These are phyloP conservation scores for Orthosia gothica DNA, from an alignment of 2,888 invertebrate species.

Conservation along the genomic window DNA sequence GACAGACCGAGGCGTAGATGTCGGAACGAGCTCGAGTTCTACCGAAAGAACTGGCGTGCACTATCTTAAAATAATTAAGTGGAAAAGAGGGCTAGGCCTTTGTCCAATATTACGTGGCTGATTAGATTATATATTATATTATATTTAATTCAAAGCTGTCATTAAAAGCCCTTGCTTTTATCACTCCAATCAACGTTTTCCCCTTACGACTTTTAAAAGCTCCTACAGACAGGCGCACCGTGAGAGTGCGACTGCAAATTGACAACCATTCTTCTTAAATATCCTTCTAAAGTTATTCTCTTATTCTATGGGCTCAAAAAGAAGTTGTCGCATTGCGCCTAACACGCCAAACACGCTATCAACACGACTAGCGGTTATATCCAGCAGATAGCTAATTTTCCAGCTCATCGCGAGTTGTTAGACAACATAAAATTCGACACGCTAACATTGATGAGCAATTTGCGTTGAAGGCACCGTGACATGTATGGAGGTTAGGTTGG, in stretches of 20 bases:
- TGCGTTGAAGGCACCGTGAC: conserved; percentile 41
- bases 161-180: not conserved
- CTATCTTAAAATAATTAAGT: too few relatives aligned
- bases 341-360: conserved; percentile 28
- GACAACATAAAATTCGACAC: conserved; percentile 64
- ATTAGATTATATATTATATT: too few relatives aligned
- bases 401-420: conserved; percentile 56
- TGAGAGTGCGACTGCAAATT: too few relatives aligned
- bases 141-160: too few relatives aligned
- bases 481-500: conserved; percentile 41
- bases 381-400: conserved; percentile 52
- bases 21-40: too few relatives aligned
- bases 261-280: not conserved
- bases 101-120: too few relatives aligned
- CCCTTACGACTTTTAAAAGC: conserved; percentile 5
- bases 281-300: too few relatives aligned
- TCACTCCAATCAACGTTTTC: not conserved
- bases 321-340: too few relatives aligned
- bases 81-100: too few relatives aligned
- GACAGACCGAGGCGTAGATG: too few relatives aligned
- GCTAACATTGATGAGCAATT: conserved; percentile 63
- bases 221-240: not conserved
- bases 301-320: too few relatives aligned
- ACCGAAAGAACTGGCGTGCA: too few relatives aligned
- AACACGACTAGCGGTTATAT: conserved; percentile 25